Conservation (phyloP, 2,797 vertebrate species). For the Poeciliopsis infans region DNA sequence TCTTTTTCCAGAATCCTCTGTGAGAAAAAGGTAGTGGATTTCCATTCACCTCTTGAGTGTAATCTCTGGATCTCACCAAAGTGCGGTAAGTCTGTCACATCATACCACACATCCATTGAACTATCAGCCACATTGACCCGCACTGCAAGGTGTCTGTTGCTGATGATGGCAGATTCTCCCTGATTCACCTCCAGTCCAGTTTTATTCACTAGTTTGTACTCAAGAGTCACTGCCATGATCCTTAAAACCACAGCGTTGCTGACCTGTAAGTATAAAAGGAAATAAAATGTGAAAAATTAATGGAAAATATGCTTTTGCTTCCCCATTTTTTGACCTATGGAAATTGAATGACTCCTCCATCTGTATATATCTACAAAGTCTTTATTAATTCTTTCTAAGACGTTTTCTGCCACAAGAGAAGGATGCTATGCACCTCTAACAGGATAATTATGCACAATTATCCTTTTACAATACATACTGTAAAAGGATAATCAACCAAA, state of each 20-base stretch:
- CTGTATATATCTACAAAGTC: not conserved
- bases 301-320: not conserved
- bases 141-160: constrained; percentile 81
- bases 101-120: constrained; percentile 79
- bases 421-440: not conserved
- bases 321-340: not conserved
- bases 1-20: constrained; percentile 82
- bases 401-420: not conserved
- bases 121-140: constrained; percentile 78
- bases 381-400: not conserved
- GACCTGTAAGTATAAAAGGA: constrained; percentile 56
- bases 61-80: constrained; percentile 86
- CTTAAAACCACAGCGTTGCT: constrained; percentile 88
- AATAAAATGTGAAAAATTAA: not conserved
- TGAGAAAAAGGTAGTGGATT: constrained; percentile 80
- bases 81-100: constrained; percentile 79
- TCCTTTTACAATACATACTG: not conserved
- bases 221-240: constrained; percentile 82
- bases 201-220: constrained; percentile 84
- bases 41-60: constrained; percentile 84
- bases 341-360: not conserved
- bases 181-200: constrained; percentile 84
- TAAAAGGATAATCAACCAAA: not conserved
- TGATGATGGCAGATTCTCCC: constrained; percentile 79
- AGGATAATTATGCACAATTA: too few species aligned